Conservation (phyloP, 2,888 invertebrate species). For the Bembecia ichneumoniformis region DNA sequence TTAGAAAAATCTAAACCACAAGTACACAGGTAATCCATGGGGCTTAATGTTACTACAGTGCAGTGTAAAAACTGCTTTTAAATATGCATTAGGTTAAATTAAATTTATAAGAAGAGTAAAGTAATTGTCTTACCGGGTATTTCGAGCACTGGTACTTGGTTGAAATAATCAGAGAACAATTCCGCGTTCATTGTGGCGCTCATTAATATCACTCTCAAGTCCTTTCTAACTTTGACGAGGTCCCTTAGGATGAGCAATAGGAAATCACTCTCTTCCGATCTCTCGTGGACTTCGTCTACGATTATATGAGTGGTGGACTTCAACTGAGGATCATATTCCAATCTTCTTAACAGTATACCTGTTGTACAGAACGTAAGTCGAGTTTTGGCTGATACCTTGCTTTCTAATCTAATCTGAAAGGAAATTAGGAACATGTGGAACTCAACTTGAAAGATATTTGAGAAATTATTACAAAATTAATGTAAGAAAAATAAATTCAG, state of each 20-base stretch:
- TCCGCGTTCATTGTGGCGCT: constrained; percentile 92
- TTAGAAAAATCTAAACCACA: background rate
- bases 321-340: constrained; percentile 84
- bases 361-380: constrained; percentile 94
- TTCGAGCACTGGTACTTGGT: constrained; percentile 81
- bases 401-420: constrained; percentile 84
- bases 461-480: too few relatives aligned
- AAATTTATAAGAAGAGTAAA: constrained; percentile 1
- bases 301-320: constrained; percentile 86
- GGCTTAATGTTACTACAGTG: too few relatives aligned
- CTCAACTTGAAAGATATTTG: too few relatives aligned
- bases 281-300: constrained; percentile 94
- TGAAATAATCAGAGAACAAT: constrained; percentile 88
- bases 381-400: constrained; percentile 82
- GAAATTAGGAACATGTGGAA: too few relatives aligned
- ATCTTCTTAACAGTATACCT: constrained; percentile 87
- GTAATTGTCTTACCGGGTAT: constrained; percentile 75
- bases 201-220: constrained; percentile 91
- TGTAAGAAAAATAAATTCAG: too few relatives aligned
- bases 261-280: constrained; percentile 93
- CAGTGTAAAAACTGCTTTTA: too few relatives aligned
- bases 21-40: background rate
- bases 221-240: constrained; percentile 78
- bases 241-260: constrained; percentile 86
- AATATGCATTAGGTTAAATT: too few relatives aligned